These are phyloP conservation scores for Troides helena DNA, from an alignment of 2,888 invertebrate species.

Conservation along the genomic window DNA sequence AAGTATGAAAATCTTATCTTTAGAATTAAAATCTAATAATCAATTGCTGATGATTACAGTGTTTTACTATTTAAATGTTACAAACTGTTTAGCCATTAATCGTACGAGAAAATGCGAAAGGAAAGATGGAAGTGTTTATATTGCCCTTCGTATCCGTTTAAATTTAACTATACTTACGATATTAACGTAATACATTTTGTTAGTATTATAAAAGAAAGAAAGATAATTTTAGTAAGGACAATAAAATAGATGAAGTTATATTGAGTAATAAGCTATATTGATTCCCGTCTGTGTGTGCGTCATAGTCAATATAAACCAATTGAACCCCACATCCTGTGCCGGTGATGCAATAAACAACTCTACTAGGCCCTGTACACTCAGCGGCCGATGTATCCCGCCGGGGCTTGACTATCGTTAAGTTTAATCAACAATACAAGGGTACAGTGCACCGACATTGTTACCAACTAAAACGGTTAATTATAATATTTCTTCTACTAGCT, in stretches of 20 bases:
- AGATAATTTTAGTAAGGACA: slow-evolving; percentile 3
- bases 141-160: no score
- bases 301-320: slow-evolving; percentile 70
- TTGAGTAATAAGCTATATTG: slow-evolving; percentile 38
- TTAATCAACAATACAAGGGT: slow-evolving; percentile 40
- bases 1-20: no score
- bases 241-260: slow-evolving; percentile 40
- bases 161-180: no score
- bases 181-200: no score
- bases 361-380: slow-evolving; percentile 25
- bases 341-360: slow-evolving; percentile 35
- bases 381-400: slow-evolving; percentile 39
- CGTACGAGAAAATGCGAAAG: no score
- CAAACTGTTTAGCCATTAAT: no score
- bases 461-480: slow-evolving; percentile 31
- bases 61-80: no score
- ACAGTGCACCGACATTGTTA: slow-evolving; percentile 29
- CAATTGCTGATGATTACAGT: no score
- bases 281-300: slow-evolving; percentile 53
- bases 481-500: slow-evolving; percentile 1
- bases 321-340: slow-evolving; percentile 57
- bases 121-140: no score
- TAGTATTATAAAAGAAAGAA: neutral
- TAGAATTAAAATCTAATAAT: no score
- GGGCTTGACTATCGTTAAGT: slow-evolving; percentile 43